Conservation (phyloP, 2,888 invertebrate genomes). For the Luperina nickerlii region DNA sequence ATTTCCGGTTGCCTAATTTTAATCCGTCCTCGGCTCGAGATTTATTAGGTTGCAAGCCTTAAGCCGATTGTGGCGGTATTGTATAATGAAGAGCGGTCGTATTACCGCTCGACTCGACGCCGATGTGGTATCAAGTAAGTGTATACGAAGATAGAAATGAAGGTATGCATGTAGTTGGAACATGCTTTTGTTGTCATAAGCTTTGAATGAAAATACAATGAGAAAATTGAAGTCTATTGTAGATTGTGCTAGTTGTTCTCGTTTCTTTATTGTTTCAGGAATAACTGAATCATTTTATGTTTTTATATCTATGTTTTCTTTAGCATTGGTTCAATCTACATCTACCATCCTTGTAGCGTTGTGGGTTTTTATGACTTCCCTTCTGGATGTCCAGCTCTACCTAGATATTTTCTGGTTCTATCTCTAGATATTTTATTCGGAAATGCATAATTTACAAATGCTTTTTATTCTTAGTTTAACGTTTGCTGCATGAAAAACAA, state of each 20-base stretch:
- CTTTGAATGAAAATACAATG: conserved; percentile 34
- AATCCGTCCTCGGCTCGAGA: conserved; percentile 53
- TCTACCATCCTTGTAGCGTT: background rate
- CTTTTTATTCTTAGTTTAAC: background rate
- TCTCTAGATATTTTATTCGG: background rate
- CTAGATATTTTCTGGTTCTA: background rate
- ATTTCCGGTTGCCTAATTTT: conserved; percentile 46
- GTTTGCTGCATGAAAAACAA: conserved; percentile 6
- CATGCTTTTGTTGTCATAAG: conserved; percentile 21
- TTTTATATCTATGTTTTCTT: conserved; percentile 1
- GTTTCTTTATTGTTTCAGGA: conserved; percentile 8
- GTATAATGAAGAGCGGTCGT: conserved; percentile 54
- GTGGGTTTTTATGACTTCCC: background rate
- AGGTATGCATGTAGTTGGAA: conserved; percentile 1
- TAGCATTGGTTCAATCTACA: background rate
- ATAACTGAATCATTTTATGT: background rate
- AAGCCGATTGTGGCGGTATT: conserved; percentile 61
- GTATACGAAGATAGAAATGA: conserved; percentile 4
- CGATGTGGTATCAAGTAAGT: conserved; percentile 25
- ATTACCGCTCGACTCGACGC: conserved; percentile 40
- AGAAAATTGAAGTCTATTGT: conserved; percentile 40
- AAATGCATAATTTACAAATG: background rate
- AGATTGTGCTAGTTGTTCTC: conserved; percentile 12
- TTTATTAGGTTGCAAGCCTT: conserved; percentile 55
- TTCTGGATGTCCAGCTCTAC: background rate